Evolutionary conservation across 2,113 vertebrate species (phyloP).

Genomic region (Stomatorhinus ivindoensis): DNA sequence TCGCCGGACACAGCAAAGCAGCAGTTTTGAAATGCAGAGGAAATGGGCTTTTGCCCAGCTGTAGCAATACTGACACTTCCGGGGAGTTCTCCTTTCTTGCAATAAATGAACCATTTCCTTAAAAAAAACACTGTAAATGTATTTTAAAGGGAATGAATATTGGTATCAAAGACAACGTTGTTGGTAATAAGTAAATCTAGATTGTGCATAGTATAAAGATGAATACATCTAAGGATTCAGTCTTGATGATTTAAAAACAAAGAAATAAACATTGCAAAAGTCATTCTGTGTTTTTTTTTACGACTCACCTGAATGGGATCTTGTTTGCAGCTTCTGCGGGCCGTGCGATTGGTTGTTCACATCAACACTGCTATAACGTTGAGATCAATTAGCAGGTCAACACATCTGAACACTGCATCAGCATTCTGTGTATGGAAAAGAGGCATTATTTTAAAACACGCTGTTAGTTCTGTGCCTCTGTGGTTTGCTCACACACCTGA

Average conservation of each 20-base stretch:
- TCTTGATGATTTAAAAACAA: constrained; percentile 21
- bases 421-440: background rate
- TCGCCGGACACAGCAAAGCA: constrained; percentile 67
- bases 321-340: background rate
- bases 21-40: constrained; percentile 63
- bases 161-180: constrained; percentile 56
- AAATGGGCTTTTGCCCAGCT: constrained; percentile 58
- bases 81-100: constrained; percentile 72
- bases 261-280: constrained; percentile 25
- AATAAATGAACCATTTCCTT: constrained; percentile 63
- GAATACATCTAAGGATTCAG: constrained; percentile 15
- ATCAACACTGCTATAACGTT: too few species aligned
- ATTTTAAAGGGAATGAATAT: constrained; percentile 66
- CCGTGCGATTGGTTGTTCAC: background rate
- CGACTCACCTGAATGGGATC: background rate
- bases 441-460: background rate
- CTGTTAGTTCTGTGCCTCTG: background rate
- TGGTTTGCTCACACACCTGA: background rate
- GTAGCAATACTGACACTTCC: constrained; percentile 73
- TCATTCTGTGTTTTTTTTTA: background rate
- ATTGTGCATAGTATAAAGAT: constrained; percentile 3
- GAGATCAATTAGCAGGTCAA: background rate
- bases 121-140: constrained; percentile 62
- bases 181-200: constrained; percentile 37
- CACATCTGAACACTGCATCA: background rate